phyloP scores from a whole-genome alignment of 2,113 vertebrate species.

The Ictidomys tridecemlineatus region DNA sequence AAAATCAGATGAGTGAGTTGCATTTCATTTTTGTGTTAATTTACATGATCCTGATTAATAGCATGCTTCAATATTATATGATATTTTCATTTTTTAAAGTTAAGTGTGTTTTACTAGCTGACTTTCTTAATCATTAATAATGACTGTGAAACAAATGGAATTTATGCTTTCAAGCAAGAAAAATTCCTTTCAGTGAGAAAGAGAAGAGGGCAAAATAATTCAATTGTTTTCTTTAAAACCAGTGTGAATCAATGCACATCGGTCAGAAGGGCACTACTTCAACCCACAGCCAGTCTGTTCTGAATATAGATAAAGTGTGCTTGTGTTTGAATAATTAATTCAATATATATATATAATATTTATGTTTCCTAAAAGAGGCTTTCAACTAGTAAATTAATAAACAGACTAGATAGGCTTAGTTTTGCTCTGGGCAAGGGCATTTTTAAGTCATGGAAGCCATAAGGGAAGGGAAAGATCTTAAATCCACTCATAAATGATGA shows the following conservation, averaged over 20 bases:
- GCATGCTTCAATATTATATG: not conserved
- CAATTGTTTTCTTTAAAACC: slow-evolving; percentile 66
- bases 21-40: not conserved
- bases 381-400: slow-evolving; percentile 85
- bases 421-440: slow-evolving; percentile 86
- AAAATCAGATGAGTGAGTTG: not conserved
- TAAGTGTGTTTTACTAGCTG: not conserved
- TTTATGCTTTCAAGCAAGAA: slow-evolving; percentile 46
- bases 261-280: slow-evolving; percentile 49
- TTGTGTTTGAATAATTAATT: slow-evolving; percentile 85
- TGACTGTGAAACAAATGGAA: slow-evolving; percentile 45
- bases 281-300: slow-evolving; percentile 62
- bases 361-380: slow-evolving; percentile 77
- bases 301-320: slow-evolving; percentile 83
- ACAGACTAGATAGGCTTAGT: slow-evolving; percentile 82
- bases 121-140: not conserved
- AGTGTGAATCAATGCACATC: slow-evolving; percentile 57
- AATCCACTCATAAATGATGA: slow-evolving; percentile 65
- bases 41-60: not conserved
- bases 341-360: slow-evolving; percentile 80
- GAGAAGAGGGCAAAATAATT: not conserved
- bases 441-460: slow-evolving; percentile 77
- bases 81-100: slow-evolving; percentile 15
- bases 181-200: slow-evolving; percentile 12
- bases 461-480: slow-evolving; percentile 74